A percentile compares a stretch with the other conserved stretches of the same genome.
Conservation (phyloP, 2,888 invertebrate genomes). For the Serripes groenlandicus region DNA sequence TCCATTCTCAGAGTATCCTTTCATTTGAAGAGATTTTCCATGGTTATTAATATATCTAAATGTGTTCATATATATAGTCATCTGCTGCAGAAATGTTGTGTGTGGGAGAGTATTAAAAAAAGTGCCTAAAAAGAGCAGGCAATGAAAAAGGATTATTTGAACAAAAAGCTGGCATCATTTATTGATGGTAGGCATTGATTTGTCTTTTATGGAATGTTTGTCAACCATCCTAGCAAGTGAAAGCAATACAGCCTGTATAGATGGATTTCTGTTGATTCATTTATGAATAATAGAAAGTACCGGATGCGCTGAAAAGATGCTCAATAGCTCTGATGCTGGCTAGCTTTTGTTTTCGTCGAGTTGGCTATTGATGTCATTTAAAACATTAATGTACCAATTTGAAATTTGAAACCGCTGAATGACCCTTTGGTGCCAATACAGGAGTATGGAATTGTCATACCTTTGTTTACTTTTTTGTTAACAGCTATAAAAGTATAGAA, state of each 20-base stretch:
- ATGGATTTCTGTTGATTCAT: slow-evolving; percentile 28
- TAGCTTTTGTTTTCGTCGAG: slow-evolving; percentile 13
- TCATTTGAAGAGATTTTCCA: no score
- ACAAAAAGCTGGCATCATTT: slow-evolving; percentile 56
- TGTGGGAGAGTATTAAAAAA: no score
- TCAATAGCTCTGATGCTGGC: slow-evolving; percentile 25
- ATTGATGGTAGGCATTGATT: slow-evolving; percentile 53
- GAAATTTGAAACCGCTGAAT: slow-evolving; percentile 25
- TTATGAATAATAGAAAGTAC: slow-evolving; percentile 26
- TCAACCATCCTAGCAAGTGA: slow-evolving; percentile 22
- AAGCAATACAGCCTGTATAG: slow-evolving; percentile 16
- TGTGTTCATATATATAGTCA: no score
- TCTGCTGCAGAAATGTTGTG: no score
- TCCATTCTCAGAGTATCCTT: no score
- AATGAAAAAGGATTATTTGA: background rate
- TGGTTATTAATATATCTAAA: no score
- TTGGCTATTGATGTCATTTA: slow-evolving; percentile 23
- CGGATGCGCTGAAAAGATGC: slow-evolving; percentile 25
- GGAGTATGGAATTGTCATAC: slow-evolving; percentile 8
- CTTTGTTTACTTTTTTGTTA: slow-evolving; percentile 21
- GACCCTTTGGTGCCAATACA: slow-evolving; percentile 18
- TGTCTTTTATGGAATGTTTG: slow-evolving; percentile 45
- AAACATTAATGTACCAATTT: slow-evolving; percentile 30
- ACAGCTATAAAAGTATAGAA: no score
- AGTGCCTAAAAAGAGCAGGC: no score